Evolutionary conservation across 2,797 vertebrate genomes (phyloP).

Genomic region (Botia almorhae): DNA sequence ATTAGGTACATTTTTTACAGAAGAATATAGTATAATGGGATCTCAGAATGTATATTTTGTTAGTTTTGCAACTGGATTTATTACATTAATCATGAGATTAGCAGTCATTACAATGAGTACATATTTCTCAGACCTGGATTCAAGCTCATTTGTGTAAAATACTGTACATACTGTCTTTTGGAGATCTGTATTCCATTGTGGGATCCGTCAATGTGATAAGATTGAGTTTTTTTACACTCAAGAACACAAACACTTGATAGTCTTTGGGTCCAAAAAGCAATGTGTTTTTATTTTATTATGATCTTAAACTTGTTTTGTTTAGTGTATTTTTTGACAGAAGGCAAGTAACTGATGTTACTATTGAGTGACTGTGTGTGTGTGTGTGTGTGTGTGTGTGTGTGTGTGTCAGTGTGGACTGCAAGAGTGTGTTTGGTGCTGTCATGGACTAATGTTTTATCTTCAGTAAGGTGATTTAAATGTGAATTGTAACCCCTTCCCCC

Average conservation of each 20-base stretch:
- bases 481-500: conserved; percentile 68
- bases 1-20: conserved; percentile 65
- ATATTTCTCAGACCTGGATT: conserved; percentile 77
- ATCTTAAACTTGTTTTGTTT: conserved; percentile 31
- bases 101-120: conserved; percentile 77
- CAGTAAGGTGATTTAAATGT: conserved; percentile 71
- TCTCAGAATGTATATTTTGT: conserved; percentile 88
- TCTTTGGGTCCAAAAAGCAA: conserved; percentile 29
- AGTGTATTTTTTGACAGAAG: conserved; percentile 24
- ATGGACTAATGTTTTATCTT: conserved; percentile 46
- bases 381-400: conserved; percentile 6
- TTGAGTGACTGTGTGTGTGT: conserved; percentile 17
- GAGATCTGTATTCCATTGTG: conserved; percentile 48
- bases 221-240: conserved; percentile 37
- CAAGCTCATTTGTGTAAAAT: conserved; percentile 90
- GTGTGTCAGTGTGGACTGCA: conserved; percentile 19
- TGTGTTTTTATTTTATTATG: conserved; percentile 14
- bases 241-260: conserved; percentile 23
- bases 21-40: conserved; percentile 67
- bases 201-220: conserved; percentile 48
- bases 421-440: conserved; percentile 26
- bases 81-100: conserved; percentile 73
- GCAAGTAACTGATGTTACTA: conserved; percentile 34
- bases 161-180: conserved; percentile 91
- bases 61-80: conserved; percentile 85